Percentiles rank a stretch among this genome's conserved stretches.
These are phyloP conservation scores for Dorcus hopei DNA, from an alignment of 2,888 invertebrate genomes.

Conservation along the genomic window DNA sequence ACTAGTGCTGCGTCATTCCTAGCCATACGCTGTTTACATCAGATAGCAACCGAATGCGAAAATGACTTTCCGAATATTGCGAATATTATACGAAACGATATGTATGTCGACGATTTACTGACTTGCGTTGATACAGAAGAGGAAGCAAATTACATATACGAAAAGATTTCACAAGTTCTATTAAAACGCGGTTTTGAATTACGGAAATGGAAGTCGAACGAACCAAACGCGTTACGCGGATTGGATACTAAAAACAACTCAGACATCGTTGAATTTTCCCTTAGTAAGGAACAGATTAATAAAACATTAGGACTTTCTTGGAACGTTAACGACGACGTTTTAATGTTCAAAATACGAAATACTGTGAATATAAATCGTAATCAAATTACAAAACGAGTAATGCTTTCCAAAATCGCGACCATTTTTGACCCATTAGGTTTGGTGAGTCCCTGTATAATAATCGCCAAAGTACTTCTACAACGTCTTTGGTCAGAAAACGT, in stretches of 20 bases:
- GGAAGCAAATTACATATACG: background rate
- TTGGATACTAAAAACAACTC: too few relatives aligned
- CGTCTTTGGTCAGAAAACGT: constrained; percentile 5
- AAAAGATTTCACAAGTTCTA: constrained; percentile 2
- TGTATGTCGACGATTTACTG: constrained; percentile 24
- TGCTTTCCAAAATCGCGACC: constrained; percentile 4
- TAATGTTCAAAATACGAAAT: background rate
- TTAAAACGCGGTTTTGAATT: constrained; percentile 17
- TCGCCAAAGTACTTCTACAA: constrained; percentile 3
- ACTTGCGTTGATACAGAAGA: constrained; percentile 10
- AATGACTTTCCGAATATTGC: constrained; percentile 20
- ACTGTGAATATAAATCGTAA: background rate
- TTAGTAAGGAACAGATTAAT: background rate
- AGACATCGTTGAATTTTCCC: too few relatives aligned
- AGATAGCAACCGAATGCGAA: constrained; percentile 19
- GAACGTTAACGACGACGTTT: background rate
- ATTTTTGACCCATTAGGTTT: constrained; percentile 3
- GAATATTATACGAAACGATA: constrained; percentile 12
- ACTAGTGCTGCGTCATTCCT: constrained; percentile 24
- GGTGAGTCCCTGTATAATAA: background rate
- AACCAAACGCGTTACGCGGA: background rate
- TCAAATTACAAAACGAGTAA: background rate
- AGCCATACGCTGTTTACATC: constrained; percentile 21
- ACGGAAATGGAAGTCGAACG: constrained; percentile 21
- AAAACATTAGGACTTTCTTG: constrained; percentile 2